These are phyloP conservation scores for Pristionchus maxplancki DNA, from an alignment of 2,888 invertebrate genomes.

Conservation along the genomic window DNA sequence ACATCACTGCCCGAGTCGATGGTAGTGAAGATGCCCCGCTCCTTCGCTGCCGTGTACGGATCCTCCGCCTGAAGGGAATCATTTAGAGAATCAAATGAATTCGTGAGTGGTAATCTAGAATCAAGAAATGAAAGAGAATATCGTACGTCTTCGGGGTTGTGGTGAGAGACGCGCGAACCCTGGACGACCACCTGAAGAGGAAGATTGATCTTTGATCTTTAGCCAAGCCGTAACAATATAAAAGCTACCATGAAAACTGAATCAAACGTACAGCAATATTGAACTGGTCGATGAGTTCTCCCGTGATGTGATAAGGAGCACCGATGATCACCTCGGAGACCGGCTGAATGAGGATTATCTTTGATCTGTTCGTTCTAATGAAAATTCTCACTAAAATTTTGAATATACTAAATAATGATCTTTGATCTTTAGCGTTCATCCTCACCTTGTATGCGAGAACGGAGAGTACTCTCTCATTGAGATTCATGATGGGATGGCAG, in stretches of 20 bases:
- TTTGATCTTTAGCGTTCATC: neutral
- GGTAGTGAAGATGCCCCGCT: conserved; percentile 83
- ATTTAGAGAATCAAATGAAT: neutral
- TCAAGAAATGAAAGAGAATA: neutral
- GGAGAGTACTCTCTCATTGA: conserved; percentile 95
- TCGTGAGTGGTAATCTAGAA: neutral
- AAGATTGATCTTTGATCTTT: neutral
- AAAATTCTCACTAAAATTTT: no score
- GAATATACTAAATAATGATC: neutral
- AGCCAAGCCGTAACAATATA: neutral
- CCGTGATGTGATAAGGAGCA: conserved; percentile 93
- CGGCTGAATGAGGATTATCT: conserved; percentile 84
- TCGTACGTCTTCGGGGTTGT: conserved; percentile 79
- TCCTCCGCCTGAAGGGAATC: conserved; percentile 78
- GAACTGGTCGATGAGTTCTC: conserved; percentile 95
- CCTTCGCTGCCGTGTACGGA: conserved; percentile 84
- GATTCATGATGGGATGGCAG: conserved; percentile 99
- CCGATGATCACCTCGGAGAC: conserved; percentile 99
- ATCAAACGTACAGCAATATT: conserved; percentile 78
- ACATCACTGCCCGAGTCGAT: conserved; percentile 90
- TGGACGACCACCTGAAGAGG: conserved; percentile 85
- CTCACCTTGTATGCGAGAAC: conserved; percentile 88
- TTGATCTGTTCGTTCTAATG: neutral
- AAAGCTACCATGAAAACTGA: neutral
- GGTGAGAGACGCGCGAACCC: conserved; percentile 82